These are phyloP conservation scores for Nebria salina DNA, from an alignment of 2,888 invertebrate species.

Conservation along the genomic window DNA sequence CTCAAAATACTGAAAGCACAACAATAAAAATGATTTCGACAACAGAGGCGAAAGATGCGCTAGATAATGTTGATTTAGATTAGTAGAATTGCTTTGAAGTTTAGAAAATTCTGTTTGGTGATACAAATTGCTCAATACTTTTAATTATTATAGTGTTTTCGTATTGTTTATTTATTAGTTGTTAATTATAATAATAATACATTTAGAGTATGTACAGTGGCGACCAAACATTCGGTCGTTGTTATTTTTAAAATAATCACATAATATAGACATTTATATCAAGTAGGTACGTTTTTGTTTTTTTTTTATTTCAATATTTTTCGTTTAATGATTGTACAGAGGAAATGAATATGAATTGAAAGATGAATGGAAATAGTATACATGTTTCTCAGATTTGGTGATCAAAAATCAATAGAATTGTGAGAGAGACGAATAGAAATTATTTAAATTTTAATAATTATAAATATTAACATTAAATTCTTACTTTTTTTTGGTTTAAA, in stretches of 20 bases:
- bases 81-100: background rate
- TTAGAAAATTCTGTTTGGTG: background rate
- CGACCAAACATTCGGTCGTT: slow-evolving; percentile 28
- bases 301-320: slow-evolving; percentile 5
- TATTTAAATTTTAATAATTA: slow-evolving; percentile 2
- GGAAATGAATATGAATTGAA: background rate
- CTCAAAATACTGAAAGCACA: slow-evolving; percentile 22
- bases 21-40: slow-evolving; percentile 45
- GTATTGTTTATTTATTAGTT: slow-evolving; percentile 19
- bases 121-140: slow-evolving; percentile 11
- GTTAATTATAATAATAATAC: slow-evolving; percentile 30
- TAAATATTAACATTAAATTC: slow-evolving; percentile 3
- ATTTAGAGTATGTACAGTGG: slow-evolving; percentile 36
- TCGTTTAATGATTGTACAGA: slow-evolving; percentile 10
- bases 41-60: slow-evolving; percentile 52
- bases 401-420: background rate
- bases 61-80: slow-evolving; percentile 54
- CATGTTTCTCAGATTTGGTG: background rate
- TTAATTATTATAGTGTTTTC: slow-evolving; percentile 11
- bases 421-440: background rate
- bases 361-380: slow-evolving; percentile 10
- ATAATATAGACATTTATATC: slow-evolving; percentile 37
- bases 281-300: slow-evolving; percentile 19
- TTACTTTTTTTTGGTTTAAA: background rate
- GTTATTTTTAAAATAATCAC: slow-evolving; percentile 32